phyloP scores from a whole-genome alignment of 2,113 vertebrate genomes.

The Pyrgilauda ruficollis region DNA sequence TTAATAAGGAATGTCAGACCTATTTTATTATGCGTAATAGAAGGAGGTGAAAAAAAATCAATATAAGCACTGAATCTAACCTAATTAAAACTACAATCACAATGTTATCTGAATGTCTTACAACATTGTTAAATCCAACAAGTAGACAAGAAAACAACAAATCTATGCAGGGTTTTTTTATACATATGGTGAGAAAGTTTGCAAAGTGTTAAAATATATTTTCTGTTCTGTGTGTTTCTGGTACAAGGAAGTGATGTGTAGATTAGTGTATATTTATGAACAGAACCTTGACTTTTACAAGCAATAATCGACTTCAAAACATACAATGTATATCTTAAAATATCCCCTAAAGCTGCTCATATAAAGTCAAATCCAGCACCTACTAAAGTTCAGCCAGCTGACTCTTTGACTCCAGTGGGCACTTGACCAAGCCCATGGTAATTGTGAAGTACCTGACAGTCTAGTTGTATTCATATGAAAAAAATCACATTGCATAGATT shows the following conservation, averaged over 20 bases:
- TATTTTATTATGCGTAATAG: slow-evolving; percentile 58
- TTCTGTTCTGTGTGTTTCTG: slow-evolving; percentile 46
- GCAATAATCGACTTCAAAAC: slow-evolving; percentile 57
- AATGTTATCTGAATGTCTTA: slow-evolving; percentile 59
- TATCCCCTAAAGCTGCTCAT: slow-evolving; percentile 59
- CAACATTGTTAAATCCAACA: slow-evolving; percentile 63
- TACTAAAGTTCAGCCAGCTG: slow-evolving; percentile 64
- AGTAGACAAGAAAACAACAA: slow-evolving; percentile 53
- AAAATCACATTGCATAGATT: slow-evolving; percentile 70
- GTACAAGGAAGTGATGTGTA: slow-evolving; percentile 48
- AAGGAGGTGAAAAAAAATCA: slow-evolving; percentile 45
- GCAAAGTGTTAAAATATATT: slow-evolving; percentile 50
- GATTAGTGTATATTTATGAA: slow-evolving; percentile 53
- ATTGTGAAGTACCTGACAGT: slow-evolving; percentile 38
- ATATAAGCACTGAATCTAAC: slow-evolving; percentile 54
- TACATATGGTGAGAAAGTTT: slow-evolving; percentile 64
- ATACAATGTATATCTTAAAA: slow-evolving; percentile 64
- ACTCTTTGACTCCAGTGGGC: slow-evolving; percentile 45
- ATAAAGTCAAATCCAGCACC: slow-evolving; percentile 57
- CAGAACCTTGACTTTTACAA: slow-evolving; percentile 63
- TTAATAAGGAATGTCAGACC: slow-evolving; percentile 60
- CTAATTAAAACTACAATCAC: slow-evolving; percentile 67
- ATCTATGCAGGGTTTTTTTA: slow-evolving; percentile 66
- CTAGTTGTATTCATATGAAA: slow-evolving; percentile 61
- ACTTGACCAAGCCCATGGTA: neutral